phyloP scores from a whole-genome alignment of 2,888 invertebrate genomes.

The Laspeyria flexula region DNA sequence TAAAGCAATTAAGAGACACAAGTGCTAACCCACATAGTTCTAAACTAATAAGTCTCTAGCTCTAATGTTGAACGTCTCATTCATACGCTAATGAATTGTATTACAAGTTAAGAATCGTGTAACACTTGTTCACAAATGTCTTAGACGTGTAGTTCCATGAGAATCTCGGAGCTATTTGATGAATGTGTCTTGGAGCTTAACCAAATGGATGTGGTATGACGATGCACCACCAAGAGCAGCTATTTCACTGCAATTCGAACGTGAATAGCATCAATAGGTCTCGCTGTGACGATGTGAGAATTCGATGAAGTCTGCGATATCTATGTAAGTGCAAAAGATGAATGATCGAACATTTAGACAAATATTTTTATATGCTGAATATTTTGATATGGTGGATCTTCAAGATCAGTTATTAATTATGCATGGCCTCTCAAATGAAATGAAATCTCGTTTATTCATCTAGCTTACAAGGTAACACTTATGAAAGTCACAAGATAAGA shows the following conservation, averaged over 20 bases:
- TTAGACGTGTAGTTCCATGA: conserved; percentile 25
- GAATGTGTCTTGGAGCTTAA: conserved; percentile 58
- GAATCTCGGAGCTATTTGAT: conserved; percentile 54
- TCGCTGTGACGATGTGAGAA: conserved; percentile 1
- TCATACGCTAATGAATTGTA: conserved; percentile 47
- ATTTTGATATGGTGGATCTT: too few species aligned
- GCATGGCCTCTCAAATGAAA: too few species aligned
- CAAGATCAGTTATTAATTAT: too few species aligned
- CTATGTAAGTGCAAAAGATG: conserved; percentile 11
- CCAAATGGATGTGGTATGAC: conserved; percentile 54
- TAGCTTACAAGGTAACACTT: too few species aligned
- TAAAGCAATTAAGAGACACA: neutral
- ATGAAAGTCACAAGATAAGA: too few species aligned
- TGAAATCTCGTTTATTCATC: too few species aligned
- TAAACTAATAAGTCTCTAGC: conserved; percentile 16
- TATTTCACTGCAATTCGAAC: conserved; percentile 40
- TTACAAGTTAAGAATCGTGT: conserved; percentile 42
- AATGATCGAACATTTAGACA: neutral
- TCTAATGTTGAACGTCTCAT: conserved; percentile 34
- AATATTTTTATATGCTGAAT: too few species aligned
- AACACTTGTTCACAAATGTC: conserved; percentile 42
- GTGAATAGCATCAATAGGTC: conserved; percentile 21
- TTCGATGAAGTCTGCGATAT: conserved; percentile 10
- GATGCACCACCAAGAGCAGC: conserved; percentile 28
- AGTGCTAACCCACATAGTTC: neutral